phyloP scores from a whole-genome alignment of 2,113 vertebrate species.

The Delphinus delphis region DNA sequence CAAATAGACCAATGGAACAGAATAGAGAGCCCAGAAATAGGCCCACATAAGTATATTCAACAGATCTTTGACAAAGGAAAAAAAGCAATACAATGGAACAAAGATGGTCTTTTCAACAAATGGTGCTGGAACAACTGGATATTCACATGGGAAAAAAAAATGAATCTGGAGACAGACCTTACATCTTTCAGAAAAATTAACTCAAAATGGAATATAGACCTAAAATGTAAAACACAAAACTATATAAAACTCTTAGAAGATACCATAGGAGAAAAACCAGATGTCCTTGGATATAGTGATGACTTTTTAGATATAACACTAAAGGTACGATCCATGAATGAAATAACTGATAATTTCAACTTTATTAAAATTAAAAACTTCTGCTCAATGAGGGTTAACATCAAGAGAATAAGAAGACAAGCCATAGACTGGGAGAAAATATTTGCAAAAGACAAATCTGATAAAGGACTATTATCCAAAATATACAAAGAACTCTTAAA shows the following conservation, averaged over 20 bases:
- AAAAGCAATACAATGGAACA: background rate
- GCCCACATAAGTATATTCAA: background rate
- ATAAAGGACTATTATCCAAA: background rate
- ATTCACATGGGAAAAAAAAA: background rate
- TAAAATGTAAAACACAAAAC: slow-evolving; percentile 9
- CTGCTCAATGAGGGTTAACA: background rate
- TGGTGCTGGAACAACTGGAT: background rate
- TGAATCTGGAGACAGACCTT: background rate
- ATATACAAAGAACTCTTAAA: background rate
- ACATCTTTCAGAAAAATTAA: background rate
- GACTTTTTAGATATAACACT: background rate
- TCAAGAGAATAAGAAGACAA: background rate
- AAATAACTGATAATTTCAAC: background rate
- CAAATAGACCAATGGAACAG: background rate
- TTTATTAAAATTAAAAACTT: slow-evolving; percentile 29
- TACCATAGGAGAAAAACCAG: background rate
- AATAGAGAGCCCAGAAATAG: background rate
- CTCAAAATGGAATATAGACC: background rate
- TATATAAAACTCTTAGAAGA: background rate
- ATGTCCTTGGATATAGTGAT: background rate
- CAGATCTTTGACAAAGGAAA: background rate
- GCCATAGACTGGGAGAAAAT: background rate
- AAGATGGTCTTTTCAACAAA: background rate
- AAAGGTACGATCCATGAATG: background rate
- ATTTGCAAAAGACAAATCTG: background rate